These are phyloP conservation scores for Mercenaria mercenaria DNA, from an alignment of 1,140 invertebrate species.

Conservation along the genomic window DNA sequence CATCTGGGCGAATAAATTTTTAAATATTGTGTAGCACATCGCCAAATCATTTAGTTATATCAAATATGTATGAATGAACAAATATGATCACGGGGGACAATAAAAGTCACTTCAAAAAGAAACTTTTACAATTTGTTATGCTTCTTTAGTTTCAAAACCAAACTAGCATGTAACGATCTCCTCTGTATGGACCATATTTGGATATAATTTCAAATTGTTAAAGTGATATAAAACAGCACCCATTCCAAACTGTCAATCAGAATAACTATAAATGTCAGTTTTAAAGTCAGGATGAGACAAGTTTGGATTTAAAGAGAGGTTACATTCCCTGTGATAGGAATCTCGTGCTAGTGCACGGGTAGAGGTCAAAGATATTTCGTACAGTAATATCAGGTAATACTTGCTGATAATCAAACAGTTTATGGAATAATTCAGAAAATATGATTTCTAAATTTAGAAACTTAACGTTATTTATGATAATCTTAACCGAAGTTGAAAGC, in stretches of 20 bases:
- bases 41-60: not conserved
- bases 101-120: constrained; percentile 61
- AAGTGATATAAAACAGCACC: constrained; percentile 56
- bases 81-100: not conserved
- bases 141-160: constrained; percentile 59
- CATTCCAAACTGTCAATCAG: constrained; percentile 53
- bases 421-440: no score
- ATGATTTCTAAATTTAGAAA: no score
- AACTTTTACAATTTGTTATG: constrained; percentile 4
- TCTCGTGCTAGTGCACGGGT: not conserved
- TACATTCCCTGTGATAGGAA: not conserved
- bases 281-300: constrained; percentile 27
- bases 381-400: no score
- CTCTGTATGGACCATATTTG: constrained; percentile 24
- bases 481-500: no score
- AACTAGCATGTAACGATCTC: constrained; percentile 32
- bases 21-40: no score
- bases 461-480: no score
- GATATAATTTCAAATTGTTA: constrained; percentile 51
- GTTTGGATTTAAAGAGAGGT: constrained; percentile 12
- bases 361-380: no score
- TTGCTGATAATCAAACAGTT: no score
- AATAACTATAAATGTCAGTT: constrained; percentile 59
- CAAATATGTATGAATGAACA: constrained; percentile 7
- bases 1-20: no score